Percentiles rank a stretch among this genome's conserved stretches.
Conservation (phyloP, 2,797 vertebrate genomes). For the Sciaenops ocellatus region DNA sequence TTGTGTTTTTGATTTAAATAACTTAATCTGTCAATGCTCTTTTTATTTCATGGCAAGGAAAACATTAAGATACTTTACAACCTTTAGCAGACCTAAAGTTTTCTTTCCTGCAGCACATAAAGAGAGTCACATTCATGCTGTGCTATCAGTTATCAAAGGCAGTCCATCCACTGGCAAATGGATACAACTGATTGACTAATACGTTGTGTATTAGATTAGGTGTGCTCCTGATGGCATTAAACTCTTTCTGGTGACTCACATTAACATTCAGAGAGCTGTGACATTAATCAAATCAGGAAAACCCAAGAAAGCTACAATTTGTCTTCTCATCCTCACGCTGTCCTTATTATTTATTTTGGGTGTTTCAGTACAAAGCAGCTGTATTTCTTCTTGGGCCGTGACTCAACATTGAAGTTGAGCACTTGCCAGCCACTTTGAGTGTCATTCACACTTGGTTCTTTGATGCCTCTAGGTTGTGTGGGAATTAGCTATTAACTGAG, state of each 20-base stretch:
- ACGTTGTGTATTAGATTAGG: constrained; percentile 33
- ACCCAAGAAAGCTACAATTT: constrained; percentile 20
- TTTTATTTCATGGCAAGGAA: not conserved
- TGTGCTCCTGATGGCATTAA: constrained; percentile 38
- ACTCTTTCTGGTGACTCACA: constrained; percentile 23
- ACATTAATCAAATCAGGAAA: constrained; percentile 59
- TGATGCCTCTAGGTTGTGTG: constrained; percentile 52
- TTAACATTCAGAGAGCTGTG: constrained; percentile 42
- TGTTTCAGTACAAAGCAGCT: constrained; percentile 25
- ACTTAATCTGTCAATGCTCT: not conserved
- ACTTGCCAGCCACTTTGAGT: constrained; percentile 39
- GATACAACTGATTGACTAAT: constrained; percentile 28
- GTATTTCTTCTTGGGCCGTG: constrained; percentile 31
- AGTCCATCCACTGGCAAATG: constrained; percentile 15
- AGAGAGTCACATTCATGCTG: not conserved
- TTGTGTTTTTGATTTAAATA: not conserved
- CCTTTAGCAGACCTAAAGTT: not conserved
- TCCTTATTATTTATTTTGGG: constrained; percentile 36
- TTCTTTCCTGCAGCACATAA: not conserved
- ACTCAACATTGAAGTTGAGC: constrained; percentile 56
- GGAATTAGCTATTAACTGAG: constrained; percentile 51
- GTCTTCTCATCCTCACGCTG: constrained; percentile 22
- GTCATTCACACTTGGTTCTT: constrained; percentile 53
- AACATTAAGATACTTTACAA: not conserved
- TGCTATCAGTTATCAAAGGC: constrained; percentile 9